Base-by-base conservation (phyloP, 1,140 invertebrate species). In the Zaprionus nigranus region DNA sequence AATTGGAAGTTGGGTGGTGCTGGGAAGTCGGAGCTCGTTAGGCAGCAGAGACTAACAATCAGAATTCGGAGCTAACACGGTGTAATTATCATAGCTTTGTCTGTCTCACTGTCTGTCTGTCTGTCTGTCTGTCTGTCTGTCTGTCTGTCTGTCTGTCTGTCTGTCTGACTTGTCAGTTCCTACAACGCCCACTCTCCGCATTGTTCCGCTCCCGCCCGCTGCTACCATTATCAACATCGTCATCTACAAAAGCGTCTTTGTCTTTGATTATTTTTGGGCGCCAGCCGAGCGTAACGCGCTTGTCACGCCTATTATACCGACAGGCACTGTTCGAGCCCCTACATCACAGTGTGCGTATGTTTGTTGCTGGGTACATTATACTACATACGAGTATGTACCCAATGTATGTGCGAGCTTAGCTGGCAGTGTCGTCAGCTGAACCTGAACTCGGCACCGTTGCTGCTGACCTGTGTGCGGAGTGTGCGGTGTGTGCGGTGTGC, bases 241-340 rank as follows among this genome's bases (percentile, higher is more conserved):
- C 75, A 88, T 88, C 82, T 80, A 81, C 72, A 79, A 59, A 60
- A 69, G 64, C 81, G 79, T 82, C 83, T 82, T 84, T 90, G 88
- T 82, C 78, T 91, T 88, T 91, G 88, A 91, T 91, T 91, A 91
- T 91, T 88, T 81, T 82, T 91, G 67, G 82, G 79, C 77, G 81
- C 69, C 81, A 91, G 79, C 88, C 65, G 57, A 91, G 83, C 88
- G 88, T 87, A 91, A 75, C 83, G 77, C 82, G 86, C 86, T 78
- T 91, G 88, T 91, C 88, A 91, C 88, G 88, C 88, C 88, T 91
- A 91, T 91, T 88, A 88, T 66, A 46, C 54, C 7, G 40, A 75
- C 34, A 60, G n/a, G n/a, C n/a, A n/a, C n/a, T n/a, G n/a, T n/a
- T n/a, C n/a, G n/a, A n/a, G 20, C 49, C 56, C 22, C 17, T 49